These are phyloP conservation scores for Geodia barretti DNA, from an alignment of 37 sponge, comb jelly and placozoan genomes.

Conservation along the genomic window DNA sequence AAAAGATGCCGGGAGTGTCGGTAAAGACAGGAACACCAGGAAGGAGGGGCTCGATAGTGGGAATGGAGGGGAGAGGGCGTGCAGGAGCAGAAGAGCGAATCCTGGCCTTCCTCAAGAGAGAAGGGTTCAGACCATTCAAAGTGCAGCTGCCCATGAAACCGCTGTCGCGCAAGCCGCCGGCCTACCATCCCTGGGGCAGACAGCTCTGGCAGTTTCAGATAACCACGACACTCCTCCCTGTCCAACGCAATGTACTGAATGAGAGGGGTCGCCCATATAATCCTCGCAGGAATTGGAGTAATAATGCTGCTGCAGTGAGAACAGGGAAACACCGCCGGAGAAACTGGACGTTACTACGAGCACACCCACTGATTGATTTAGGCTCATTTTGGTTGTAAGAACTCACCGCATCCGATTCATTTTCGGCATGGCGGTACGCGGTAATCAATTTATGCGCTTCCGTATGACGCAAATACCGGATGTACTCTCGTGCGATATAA, in stretches of 20 bases:
- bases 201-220: slow-evolving; percentile 16
- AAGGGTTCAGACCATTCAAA: slow-evolving; percentile 22
- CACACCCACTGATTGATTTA: not conserved
- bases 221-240: slow-evolving; percentile 9
- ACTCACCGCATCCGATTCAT: too few relatives aligned
- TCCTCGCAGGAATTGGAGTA: too few relatives aligned
- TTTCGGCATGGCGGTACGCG: too few relatives aligned
- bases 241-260: slow-evolving; percentile 26
- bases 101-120: slow-evolving; percentile 18
- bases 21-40: not conserved
- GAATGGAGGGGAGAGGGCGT: too few relatives aligned
- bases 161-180: not conserved
- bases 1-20: too few relatives aligned
- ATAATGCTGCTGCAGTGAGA: too few relatives aligned
- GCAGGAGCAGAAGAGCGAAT: not conserved
- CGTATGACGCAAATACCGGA: too few relatives aligned
- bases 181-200: slow-evolving; percentile 1
- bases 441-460: too few relatives aligned
- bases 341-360: too few relatives aligned
- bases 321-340: too few relatives aligned
- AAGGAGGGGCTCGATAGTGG: not conserved
- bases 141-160: slow-evolving; percentile 25
- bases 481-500: too few relatives aligned
- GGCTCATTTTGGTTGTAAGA: not conserved
- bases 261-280: too few relatives aligned